phyloP scores from a whole-genome alignment of 2,797 vertebrate species.

The Neosilurus mollespiculum region DNA sequence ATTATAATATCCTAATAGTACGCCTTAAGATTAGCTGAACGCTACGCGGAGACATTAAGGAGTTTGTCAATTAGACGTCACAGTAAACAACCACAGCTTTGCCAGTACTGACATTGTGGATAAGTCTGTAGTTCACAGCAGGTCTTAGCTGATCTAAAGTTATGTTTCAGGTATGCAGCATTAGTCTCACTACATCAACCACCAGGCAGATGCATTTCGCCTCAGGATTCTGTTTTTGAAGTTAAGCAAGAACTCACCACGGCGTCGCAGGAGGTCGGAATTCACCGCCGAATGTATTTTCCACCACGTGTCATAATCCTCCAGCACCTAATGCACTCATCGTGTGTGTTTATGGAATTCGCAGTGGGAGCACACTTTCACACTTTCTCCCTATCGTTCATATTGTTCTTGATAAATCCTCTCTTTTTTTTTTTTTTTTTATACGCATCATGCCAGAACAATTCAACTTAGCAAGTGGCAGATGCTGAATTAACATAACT shows the following conservation, averaged over 20 bases:
- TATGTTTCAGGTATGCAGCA: conserved; percentile 40
- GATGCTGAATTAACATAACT: conserved; percentile 48
- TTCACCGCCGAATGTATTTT: conserved; percentile 60
- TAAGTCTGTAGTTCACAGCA: conserved; percentile 13
- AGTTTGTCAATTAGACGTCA: neutral
- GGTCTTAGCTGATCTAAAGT: conserved; percentile 38
- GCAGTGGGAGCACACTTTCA: conserved; percentile 48
- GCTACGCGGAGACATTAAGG: neutral
- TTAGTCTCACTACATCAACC: conserved; percentile 54
- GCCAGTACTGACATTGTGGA: neutral
- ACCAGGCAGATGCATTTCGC: conserved; percentile 47
- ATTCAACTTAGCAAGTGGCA: conserved; percentile 46
- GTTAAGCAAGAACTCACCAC: conserved; percentile 36
- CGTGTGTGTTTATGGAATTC: conserved; percentile 64
- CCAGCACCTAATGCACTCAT: conserved; percentile 59
- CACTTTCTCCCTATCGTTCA: conserved; percentile 30
- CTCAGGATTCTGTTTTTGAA: conserved; percentile 47
- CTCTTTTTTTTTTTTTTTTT: conserved; percentile 7
- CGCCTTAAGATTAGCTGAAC: neutral
- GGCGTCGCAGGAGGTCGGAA: conserved; percentile 51
- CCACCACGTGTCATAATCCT: conserved; percentile 58
- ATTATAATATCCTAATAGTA: neutral
- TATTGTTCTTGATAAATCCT: conserved; percentile 48
- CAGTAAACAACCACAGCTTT: conserved; percentile 17
- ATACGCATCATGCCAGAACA: conserved; percentile 48